Evolutionary conservation across 2,888 invertebrate genomes (phyloP).

Genomic region (Tenthredo amoena): DNA sequence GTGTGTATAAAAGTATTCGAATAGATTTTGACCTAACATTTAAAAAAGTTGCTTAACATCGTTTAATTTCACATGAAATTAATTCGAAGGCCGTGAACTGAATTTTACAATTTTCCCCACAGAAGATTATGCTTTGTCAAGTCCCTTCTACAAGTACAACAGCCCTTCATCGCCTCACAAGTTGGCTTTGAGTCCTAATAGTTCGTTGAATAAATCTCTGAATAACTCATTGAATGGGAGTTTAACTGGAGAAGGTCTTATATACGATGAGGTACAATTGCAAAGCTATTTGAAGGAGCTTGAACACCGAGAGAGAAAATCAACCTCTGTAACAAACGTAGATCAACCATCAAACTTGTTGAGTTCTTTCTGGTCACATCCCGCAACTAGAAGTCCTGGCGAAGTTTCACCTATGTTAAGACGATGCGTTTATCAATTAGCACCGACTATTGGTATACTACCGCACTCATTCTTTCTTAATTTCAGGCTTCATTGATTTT

Average conservation of each 20-base stretch:
- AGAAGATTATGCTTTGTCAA: slow-evolving; percentile 69
- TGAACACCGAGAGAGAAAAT: slow-evolving; percentile 68
- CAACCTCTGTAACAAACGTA: slow-evolving; percentile 68
- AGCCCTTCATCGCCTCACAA: slow-evolving; percentile 65
- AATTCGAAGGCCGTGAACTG: not conserved
- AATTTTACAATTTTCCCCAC: not conserved
- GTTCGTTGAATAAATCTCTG: slow-evolving; percentile 67
- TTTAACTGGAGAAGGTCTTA: slow-evolving; percentile 71
- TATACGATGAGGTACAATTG: slow-evolving; percentile 70
- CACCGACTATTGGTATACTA: slow-evolving; percentile 78
- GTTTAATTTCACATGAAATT: slow-evolving; percentile 7
- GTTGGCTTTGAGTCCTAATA: slow-evolving; percentile 66
- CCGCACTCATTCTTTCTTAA: not conserved
- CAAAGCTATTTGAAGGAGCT: slow-evolving; percentile 72
- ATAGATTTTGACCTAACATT: not conserved
- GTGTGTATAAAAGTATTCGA: slow-evolving; percentile 58
- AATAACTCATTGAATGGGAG: slow-evolving; percentile 69
- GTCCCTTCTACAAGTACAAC: slow-evolving; percentile 68
- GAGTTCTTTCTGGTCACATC: slow-evolving; percentile 81
- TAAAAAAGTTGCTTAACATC: slow-evolving; percentile 23
- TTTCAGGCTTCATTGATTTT: slow-evolving; percentile 12
- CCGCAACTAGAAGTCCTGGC: slow-evolving; percentile 78
- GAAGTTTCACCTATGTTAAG: slow-evolving; percentile 79
- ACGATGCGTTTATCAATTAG: slow-evolving; percentile 81
- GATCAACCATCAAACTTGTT: slow-evolving; percentile 79